phyloP scores from a whole-genome alignment of 1,140 invertebrate genomes.

The Cryptotermes secundus region DNA sequence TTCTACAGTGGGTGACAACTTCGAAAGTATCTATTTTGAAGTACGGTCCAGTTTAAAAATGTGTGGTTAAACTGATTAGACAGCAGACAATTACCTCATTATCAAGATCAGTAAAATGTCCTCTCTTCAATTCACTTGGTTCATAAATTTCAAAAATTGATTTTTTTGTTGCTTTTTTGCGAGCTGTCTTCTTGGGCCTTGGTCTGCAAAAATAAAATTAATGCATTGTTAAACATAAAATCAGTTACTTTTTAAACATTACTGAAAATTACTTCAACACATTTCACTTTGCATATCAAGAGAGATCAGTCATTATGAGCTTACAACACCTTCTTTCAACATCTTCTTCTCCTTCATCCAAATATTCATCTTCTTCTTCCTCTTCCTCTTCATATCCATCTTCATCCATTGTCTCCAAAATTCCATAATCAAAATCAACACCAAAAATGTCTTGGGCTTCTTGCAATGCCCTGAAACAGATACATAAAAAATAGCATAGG shows the following conservation, averaged over 20 bases:
- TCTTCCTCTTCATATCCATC: slow-evolving; percentile 84
- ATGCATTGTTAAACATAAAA: too few relatives aligned
- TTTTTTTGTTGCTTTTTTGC: slow-evolving; percentile 80
- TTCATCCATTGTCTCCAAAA: slow-evolving; percentile 87
- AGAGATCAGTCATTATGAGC: too few relatives aligned
- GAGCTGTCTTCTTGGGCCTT: slow-evolving; percentile 66
- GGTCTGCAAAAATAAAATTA: slow-evolving; percentile 40
- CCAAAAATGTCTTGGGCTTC: slow-evolving; percentile 99
- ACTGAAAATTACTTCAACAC: too few relatives aligned
- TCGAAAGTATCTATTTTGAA: too few relatives aligned
- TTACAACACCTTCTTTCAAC: slow-evolving; percentile 32
- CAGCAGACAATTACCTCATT: slow-evolving; percentile 65
- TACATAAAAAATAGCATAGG: slow-evolving; percentile 34
- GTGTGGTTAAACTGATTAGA: too few relatives aligned
- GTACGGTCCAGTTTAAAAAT: too few relatives aligned
- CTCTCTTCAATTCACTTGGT: slow-evolving; percentile 93
- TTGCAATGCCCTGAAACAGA: slow-evolving; percentile 74
- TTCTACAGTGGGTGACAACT: too few relatives aligned
- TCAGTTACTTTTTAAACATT: too few relatives aligned
- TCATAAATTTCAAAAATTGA: slow-evolving; percentile 96
- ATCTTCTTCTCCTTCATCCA: slow-evolving; percentile 63
- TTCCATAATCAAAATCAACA: slow-evolving; percentile 97
- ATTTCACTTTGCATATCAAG: too few relatives aligned
- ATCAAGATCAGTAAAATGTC: slow-evolving; percentile 92
- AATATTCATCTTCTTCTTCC: slow-evolving; percentile 73